Percentiles rank a stretch among this genome's conserved stretches.
Evolutionary conservation across 2,888 invertebrate species (phyloP).

Genomic region (Calliphora vomitoria): DNA sequence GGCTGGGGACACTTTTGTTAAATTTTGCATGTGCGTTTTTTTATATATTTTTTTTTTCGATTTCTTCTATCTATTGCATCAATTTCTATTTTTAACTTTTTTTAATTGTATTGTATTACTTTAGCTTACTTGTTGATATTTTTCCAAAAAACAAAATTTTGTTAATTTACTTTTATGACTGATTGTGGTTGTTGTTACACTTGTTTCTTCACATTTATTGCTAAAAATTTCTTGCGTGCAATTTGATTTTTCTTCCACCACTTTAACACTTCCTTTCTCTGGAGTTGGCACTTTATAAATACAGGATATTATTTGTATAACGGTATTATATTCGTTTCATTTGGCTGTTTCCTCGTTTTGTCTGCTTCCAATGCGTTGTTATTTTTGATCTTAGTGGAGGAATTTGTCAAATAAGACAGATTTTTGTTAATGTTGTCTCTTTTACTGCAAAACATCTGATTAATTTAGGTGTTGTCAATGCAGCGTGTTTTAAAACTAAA

Average conservation of each 20-base stretch:
- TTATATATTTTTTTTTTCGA: neutral
- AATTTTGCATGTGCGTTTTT: slow-evolving; percentile 60
- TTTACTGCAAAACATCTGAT: slow-evolving; percentile 28
- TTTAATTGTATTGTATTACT: slow-evolving; percentile 21
- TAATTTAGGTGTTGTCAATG: neutral
- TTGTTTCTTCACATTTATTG: slow-evolving; percentile 6
- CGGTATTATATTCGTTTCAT: slow-evolving; percentile 55
- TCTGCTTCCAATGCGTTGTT: slow-evolving; percentile 21
- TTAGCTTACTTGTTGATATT: slow-evolving; percentile 58
- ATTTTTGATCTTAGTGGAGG: slow-evolving; percentile 3
- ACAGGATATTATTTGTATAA: slow-evolving; percentile 68
- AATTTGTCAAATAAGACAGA: slow-evolving; percentile 55
- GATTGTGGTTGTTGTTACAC: neutral
- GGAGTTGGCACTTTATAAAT: slow-evolving; percentile 44
- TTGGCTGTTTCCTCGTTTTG: slow-evolving; percentile 38
- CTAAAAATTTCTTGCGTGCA: slow-evolving; percentile 5
- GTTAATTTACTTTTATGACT: neutral
- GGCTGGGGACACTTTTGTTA: slow-evolving; percentile 61
- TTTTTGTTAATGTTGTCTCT: slow-evolving; percentile 2
- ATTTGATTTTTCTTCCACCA: slow-evolving; percentile 22
- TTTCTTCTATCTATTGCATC: slow-evolving; percentile 41
- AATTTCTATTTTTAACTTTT: slow-evolving; percentile 68
- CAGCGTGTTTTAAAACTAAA: neutral
- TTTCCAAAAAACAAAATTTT: slow-evolving; percentile 39
- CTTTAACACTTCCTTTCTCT: slow-evolving; percentile 59